A percentile compares a stretch with the other conserved stretches of the same genome.
Conservation (phyloP, 2,888 invertebrate species). For the Erannis defoliaria region DNA sequence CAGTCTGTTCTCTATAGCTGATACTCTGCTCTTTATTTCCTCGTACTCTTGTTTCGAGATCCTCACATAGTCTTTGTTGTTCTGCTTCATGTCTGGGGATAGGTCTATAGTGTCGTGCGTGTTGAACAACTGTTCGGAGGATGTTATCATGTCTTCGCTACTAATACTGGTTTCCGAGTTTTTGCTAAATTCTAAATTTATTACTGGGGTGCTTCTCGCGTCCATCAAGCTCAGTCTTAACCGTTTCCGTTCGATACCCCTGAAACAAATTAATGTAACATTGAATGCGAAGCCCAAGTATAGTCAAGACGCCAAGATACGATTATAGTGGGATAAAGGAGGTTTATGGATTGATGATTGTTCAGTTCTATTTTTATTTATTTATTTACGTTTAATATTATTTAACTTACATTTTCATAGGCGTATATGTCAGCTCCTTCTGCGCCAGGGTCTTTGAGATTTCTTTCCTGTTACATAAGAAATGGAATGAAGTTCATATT, state of each 20-base stretch:
- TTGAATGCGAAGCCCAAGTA: background rate
- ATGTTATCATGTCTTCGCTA: slow-evolving; percentile 78
- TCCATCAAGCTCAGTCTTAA: slow-evolving; percentile 79
- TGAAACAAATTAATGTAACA: slow-evolving; percentile 50
- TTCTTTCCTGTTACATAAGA: slow-evolving; percentile 85
- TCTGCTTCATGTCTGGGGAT: slow-evolving; percentile 74
- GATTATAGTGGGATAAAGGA: too few species aligned
- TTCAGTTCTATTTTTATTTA: background rate
- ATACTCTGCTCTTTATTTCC: slow-evolving; percentile 91
- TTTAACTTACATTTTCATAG: slow-evolving; percentile 87
- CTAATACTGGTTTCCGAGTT: slow-evolving; percentile 77
- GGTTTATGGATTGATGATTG: background rate
- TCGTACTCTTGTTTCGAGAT: slow-evolving; percentile 92
- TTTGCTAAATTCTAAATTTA: slow-evolving; percentile 72
- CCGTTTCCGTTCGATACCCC: slow-evolving; percentile 81
- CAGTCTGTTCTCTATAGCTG: slow-evolving; percentile 90
- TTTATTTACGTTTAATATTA: background rate
- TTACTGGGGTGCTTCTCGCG: slow-evolving; percentile 73
- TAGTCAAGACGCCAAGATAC: background rate
- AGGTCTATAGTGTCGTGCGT: slow-evolving; percentile 79
- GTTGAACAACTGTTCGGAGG: slow-evolving; percentile 77
- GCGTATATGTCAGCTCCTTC: slow-evolving; percentile 86
- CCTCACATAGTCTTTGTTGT: slow-evolving; percentile 88
- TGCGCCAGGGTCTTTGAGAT: slow-evolving; percentile 87
- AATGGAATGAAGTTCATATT: background rate